These are phyloP conservation scores for Nycteola revayana DNA, from an alignment of 2,888 invertebrate species.

Conservation along the genomic window DNA sequence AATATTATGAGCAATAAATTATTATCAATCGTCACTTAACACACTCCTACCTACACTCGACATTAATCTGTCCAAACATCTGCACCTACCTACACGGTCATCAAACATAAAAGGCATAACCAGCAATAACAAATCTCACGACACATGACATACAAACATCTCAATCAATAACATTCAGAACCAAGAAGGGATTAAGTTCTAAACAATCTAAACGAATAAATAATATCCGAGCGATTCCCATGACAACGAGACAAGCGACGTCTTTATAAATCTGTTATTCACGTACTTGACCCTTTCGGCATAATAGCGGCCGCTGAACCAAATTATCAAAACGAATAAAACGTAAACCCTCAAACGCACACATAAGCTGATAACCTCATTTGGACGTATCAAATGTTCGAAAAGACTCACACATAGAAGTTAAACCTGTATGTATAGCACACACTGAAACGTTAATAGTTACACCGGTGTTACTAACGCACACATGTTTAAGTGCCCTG, in stretches of 20 bases:
- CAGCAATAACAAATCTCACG: constrained; percentile 9
- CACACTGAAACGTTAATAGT: constrained; percentile 22
- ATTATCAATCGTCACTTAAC: too few relatives aligned
- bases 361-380: constrained; percentile 60
- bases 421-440: constrained; percentile 18
- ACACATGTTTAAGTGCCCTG: constrained; percentile 17
- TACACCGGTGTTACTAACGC: constrained; percentile 32
- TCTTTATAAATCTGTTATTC: constrained; percentile 65
- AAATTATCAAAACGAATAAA: constrained; percentile 68
- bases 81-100: too few relatives aligned
- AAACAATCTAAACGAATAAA: constrained; percentile 46
- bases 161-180: constrained; percentile 24
- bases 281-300: constrained; percentile 75
- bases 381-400: constrained; percentile 55
- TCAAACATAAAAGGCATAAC: constrained; percentile 6
- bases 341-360: constrained; percentile 49
- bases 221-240: constrained; percentile 61
- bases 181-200: constrained; percentile 33
- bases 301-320: constrained; percentile 52
- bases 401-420: constrained; percentile 39
- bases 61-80: too few relatives aligned
- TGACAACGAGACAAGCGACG: constrained; percentile 51
- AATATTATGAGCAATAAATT: too few relatives aligned
- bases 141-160: constrained; percentile 7
- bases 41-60: too few relatives aligned